Conservation (phyloP, 2,113 vertebrate species). For the Ciconia boyciana region DNA sequence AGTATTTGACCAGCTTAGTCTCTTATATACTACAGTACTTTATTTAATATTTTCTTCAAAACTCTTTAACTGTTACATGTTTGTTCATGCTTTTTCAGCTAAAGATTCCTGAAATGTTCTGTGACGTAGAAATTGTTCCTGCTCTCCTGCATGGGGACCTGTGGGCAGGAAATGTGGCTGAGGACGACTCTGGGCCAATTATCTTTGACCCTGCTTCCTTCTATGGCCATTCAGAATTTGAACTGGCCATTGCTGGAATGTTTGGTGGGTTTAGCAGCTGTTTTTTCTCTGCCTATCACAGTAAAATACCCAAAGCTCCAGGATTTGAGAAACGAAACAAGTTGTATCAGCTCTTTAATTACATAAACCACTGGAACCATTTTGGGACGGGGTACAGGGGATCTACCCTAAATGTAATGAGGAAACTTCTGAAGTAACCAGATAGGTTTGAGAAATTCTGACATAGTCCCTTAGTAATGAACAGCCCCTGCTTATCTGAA, state of each 20-base stretch:
- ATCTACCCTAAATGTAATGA: slow-evolving; percentile 84
- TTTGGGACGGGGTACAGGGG: slow-evolving; percentile 87
- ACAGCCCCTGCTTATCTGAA: neutral
- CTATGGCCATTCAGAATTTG: slow-evolving; percentile 91
- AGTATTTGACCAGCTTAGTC: neutral
- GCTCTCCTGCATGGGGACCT: slow-evolving; percentile 88
- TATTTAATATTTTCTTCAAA: neutral
- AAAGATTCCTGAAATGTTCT: slow-evolving; percentile 85
- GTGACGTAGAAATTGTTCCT: slow-evolving; percentile 75
- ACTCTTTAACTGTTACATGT: neutral
- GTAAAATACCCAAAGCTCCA: slow-evolving; percentile 83
- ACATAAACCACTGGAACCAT: slow-evolving; percentile 97
- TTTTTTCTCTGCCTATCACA: slow-evolving; percentile 89
- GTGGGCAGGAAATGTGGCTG: slow-evolving; percentile 86
- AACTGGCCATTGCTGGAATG: slow-evolving; percentile 87
- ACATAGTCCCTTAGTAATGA: neutral
- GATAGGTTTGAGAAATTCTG: neutral
- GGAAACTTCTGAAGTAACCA: slow-evolving; percentile 79
- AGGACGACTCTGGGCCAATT: slow-evolving; percentile 79
- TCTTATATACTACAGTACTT: neutral
- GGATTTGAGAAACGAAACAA: slow-evolving; percentile 86
- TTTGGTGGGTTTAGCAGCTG: slow-evolving; percentile 86
- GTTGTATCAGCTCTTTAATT: slow-evolving; percentile 93
- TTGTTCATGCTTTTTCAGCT: slow-evolving; percentile 65
- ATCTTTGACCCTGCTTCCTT: slow-evolving; percentile 91